Evolutionary conservation across 1,140 invertebrate genomes (phyloP).

Genomic region (Neomicropteryx cornuta): DNA sequence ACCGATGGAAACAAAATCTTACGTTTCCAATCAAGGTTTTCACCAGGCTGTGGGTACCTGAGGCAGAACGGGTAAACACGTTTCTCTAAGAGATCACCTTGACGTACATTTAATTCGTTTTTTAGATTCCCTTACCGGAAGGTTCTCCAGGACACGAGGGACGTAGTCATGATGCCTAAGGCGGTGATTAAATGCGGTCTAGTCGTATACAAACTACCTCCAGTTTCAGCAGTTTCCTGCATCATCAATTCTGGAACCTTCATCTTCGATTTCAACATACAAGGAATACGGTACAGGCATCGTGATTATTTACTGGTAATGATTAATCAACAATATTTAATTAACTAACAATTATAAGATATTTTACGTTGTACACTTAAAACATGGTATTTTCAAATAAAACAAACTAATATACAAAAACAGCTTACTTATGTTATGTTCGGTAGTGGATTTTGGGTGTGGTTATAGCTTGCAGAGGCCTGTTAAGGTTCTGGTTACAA

Average conservation of each 20-base stretch:
- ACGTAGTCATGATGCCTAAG: slow-evolving; percentile 26
- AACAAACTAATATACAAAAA: too few relatives aligned
- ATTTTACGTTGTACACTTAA: neutral
- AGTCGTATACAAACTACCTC: slow-evolving; percentile 32
- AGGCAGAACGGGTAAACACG: too few relatives aligned
- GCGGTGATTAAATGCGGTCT: slow-evolving; percentile 31
- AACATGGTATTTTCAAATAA: too few relatives aligned
- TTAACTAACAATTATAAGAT: neutral
- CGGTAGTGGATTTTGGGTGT: too few relatives aligned
- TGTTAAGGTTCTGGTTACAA: too few relatives aligned
- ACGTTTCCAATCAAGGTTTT: too few relatives aligned
- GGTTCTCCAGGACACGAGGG: slow-evolving; percentile 22
- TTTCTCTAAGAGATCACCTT: too few relatives aligned
- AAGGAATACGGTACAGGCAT: slow-evolving; percentile 28
- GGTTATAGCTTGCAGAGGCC: too few relatives aligned
- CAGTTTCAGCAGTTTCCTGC: slow-evolving; percentile 25
- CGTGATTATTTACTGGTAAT: slow-evolving; percentile 29
- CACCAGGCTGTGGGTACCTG: too few relatives aligned
- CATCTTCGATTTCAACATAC: slow-evolving; percentile 33
- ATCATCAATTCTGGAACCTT: slow-evolving; percentile 31
- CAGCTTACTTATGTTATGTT: too few relatives aligned
- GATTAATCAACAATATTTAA: slow-evolving; percentile 1
- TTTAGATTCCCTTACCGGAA: slow-evolving; percentile 32
- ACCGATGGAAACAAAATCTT: too few relatives aligned
- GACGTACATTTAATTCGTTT: neutral